Percentiles rank a stretch among this genome's conserved stretches.
Evolutionary conservation across 1,140 invertebrate genomes (phyloP).

Genomic region (Lutraria rhynchaena): DNA sequence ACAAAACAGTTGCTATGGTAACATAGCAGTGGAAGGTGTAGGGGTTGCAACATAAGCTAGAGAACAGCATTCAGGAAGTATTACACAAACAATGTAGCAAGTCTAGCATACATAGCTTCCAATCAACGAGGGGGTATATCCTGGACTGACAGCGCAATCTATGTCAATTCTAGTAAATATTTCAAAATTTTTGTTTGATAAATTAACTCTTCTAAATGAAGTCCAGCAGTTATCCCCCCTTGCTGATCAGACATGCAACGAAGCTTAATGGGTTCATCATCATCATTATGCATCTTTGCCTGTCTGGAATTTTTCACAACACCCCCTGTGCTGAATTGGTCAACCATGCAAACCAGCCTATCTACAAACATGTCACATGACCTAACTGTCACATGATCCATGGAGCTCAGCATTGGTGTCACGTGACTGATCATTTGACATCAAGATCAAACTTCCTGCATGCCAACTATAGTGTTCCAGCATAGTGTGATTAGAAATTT

Average conservation of each 20-base stretch:
- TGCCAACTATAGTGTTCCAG: conserved; percentile 42
- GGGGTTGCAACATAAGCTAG: conserved; percentile 6
- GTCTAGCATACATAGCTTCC: conserved; percentile 45
- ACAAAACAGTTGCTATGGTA: too few relatives aligned
- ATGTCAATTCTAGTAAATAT: not conserved
- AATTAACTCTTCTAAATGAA: conserved; percentile 10
- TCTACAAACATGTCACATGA: conserved; percentile 54
- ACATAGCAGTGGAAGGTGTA: too few relatives aligned
- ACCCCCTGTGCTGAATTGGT: conserved; percentile 52
- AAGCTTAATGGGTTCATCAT: not conserved
- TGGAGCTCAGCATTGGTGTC: conserved; percentile 9
- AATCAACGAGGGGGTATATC: conserved; percentile 51
- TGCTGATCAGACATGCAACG: conserved; percentile 55
- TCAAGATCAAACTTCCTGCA: conserved; percentile 63
- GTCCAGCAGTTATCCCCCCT: conserved; percentile 64
- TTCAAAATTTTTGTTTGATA: not conserved
- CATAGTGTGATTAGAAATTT: not conserved
- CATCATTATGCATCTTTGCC: conserved; percentile 1
- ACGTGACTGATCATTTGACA: conserved; percentile 41
- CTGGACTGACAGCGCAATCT: conserved; percentile 47
- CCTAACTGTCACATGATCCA: conserved; percentile 16
- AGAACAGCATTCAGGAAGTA: conserved; percentile 24
- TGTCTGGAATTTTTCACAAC: conserved; percentile 31
- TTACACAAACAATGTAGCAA: conserved; percentile 7
- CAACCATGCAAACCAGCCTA: conserved; percentile 61